A percentile compares a stretch with the other conserved stretches of the same genome.
Conservation (phyloP, 2,888 invertebrate species). For the Tupiocoris notatus region DNA sequence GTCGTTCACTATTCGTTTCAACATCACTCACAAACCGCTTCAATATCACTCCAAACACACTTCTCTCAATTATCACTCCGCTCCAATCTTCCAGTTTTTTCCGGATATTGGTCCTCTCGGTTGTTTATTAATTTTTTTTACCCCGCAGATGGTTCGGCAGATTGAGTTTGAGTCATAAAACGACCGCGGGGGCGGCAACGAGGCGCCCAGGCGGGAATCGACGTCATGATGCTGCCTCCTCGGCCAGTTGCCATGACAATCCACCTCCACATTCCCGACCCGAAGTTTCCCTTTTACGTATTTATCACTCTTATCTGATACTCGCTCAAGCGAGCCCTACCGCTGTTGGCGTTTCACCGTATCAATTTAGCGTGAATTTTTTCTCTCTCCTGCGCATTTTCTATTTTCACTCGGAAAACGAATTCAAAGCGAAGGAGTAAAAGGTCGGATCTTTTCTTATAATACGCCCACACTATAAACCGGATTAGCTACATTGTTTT, state of each 20-base stretch:
- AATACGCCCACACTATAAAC: too few species aligned
- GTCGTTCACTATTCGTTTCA: too few species aligned
- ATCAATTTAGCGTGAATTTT: neutral
- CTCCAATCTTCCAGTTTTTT: neutral
- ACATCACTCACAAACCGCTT: too few species aligned
- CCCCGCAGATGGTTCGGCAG: too few species aligned
- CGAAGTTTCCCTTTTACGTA: neutral
- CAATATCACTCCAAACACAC: too few species aligned
- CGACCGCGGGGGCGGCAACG: neutral
- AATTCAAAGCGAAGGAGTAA: too few species aligned
- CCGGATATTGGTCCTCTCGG: neutral
- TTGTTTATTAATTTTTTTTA: neutral
- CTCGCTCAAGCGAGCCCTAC: neutral
- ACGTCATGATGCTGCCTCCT: neutral
- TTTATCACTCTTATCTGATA: neutral
- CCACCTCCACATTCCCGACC: neutral
- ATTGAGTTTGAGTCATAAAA: too few species aligned
- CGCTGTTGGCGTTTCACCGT: neutral
- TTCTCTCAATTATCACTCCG: neutral
- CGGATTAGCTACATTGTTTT: too few species aligned
- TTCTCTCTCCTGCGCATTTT: too few species aligned
- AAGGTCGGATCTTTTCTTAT: too few species aligned
- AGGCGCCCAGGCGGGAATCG: neutral
- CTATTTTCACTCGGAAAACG: too few species aligned
- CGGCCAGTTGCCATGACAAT: neutral